phyloP scores from a whole-genome alignment of 2,797 vertebrate species.

The Vireo griseus region DNA sequence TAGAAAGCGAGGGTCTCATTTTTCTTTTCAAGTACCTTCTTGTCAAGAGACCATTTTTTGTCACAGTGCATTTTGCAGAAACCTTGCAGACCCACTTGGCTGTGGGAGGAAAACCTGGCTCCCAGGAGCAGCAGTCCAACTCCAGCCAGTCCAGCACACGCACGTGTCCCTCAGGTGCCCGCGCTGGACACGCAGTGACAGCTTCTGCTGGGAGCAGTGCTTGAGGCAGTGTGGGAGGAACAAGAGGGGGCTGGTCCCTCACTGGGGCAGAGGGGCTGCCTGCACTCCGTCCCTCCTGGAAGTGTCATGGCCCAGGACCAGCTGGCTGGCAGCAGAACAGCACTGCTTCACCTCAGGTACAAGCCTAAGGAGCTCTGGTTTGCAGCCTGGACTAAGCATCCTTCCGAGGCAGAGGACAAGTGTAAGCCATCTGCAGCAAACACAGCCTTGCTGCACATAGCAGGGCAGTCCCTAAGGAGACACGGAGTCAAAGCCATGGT shows the following conservation, averaged over 20 bases:
- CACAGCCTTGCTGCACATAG: rapidly evolving
- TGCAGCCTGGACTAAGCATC: not conserved
- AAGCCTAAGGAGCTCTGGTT: not conserved
- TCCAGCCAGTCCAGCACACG: not conserved
- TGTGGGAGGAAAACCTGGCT: not conserved
- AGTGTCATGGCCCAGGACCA: rapidly evolving
- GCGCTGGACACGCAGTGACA: rapidly evolving
- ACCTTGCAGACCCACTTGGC: not conserved
- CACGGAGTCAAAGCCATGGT: rapidly evolving
- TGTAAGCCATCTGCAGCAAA: not conserved
- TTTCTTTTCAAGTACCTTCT: not conserved
- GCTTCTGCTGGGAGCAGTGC: not conserved
- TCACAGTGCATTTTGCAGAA: not conserved
- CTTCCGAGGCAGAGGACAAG: not conserved
- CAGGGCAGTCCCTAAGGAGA: not conserved
- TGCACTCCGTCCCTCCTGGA: not conserved
- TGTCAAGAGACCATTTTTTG: not conserved
- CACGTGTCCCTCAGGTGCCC: rapidly evolving
- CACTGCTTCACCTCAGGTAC: rapidly evolving
- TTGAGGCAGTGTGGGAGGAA: rapidly evolving
- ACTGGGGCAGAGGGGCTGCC: not conserved
- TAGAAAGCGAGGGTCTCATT: not conserved
- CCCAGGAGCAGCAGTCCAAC: not conserved
- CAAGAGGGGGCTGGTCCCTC: not conserved
- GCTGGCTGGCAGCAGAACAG: not conserved